Conservation (phyloP, 2,888 invertebrate species). For the Anorthoa munda region DNA sequence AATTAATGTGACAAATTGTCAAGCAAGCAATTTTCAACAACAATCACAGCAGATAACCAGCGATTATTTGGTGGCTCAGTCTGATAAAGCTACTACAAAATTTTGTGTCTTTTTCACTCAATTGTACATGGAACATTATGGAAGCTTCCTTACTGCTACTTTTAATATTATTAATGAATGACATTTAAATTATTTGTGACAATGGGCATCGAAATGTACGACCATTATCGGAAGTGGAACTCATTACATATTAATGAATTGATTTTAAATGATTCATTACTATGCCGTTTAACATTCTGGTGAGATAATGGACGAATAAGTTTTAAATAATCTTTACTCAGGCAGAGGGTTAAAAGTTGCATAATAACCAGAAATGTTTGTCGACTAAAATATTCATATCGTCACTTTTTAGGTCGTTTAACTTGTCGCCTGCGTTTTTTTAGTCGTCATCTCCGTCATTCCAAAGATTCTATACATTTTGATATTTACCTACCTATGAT, state of each 20-base stretch:
- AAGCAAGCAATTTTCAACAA: too few species aligned
- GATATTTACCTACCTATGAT: background rate
- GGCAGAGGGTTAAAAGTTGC: background rate
- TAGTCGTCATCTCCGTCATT: background rate
- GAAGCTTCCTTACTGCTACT: background rate
- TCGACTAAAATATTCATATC: background rate
- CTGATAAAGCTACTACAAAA: too few species aligned
- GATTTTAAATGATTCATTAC: slow-evolving; percentile 59
- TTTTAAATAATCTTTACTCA: background rate
- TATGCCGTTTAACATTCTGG: slow-evolving; percentile 8
- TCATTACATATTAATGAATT: slow-evolving; percentile 59
- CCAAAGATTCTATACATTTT: background rate
- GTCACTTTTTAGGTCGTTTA: background rate
- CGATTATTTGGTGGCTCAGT: too few species aligned
- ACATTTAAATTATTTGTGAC: slow-evolving; percentile 50
- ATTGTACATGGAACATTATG: background rate
- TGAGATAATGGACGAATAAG: slow-evolving; percentile 21
- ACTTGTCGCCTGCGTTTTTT: background rate
- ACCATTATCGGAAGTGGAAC: slow-evolving; percentile 39
- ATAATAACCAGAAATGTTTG: too few species aligned
- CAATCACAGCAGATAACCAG: too few species aligned
- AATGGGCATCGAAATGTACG: slow-evolving; percentile 35
- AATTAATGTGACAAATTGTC: too few species aligned
- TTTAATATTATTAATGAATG: slow-evolving; percentile 53
- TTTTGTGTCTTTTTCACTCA: background rate